phyloP scores from a whole-genome alignment of 2,797 vertebrate genomes.

The Lerista edwardsae region DNA sequence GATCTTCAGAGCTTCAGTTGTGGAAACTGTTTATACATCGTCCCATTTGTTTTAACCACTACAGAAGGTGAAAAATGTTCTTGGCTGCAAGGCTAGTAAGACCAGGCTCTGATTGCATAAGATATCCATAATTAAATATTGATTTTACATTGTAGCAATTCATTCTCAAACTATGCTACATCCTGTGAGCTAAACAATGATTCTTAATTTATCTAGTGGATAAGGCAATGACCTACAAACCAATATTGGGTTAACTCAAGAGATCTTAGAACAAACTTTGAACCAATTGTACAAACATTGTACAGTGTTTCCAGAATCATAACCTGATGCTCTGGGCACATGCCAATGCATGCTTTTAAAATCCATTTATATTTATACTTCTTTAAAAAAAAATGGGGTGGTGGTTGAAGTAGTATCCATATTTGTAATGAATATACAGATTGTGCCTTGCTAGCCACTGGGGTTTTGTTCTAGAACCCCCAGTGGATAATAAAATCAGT shows the following conservation, averaged over 20 bases:
- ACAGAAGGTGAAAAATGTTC: constrained; percentile 34
- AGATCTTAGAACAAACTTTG: constrained; percentile 33
- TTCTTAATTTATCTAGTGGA: constrained; percentile 44
- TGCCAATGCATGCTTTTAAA: background rate
- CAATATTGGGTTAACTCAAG: constrained; percentile 34
- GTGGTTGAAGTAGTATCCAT: background rate
- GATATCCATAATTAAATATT: constrained; percentile 57
- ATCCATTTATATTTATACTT: no score
- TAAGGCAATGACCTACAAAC: constrained; percentile 20
- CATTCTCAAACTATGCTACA: constrained; percentile 41
- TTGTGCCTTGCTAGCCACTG: no score
- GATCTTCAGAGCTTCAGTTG: background rate
- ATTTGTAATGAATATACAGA: no score
- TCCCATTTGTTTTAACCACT: background rate
- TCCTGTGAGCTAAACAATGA: constrained; percentile 39
- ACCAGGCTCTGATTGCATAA: constrained; percentile 40
- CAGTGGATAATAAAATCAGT: no score
- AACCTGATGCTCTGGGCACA: background rate
- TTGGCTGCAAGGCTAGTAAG: constrained; percentile 23
- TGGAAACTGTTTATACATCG: background rate
- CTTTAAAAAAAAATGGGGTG: no score
- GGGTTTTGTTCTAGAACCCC: no score
- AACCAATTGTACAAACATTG: background rate
- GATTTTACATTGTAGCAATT: constrained; percentile 60
- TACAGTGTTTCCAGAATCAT: background rate